Evolutionary conservation across 2,888 invertebrate genomes (phyloP), one percentile per base, ranked within the genome.

Genomic region (Plebejus melissa): DNA sequence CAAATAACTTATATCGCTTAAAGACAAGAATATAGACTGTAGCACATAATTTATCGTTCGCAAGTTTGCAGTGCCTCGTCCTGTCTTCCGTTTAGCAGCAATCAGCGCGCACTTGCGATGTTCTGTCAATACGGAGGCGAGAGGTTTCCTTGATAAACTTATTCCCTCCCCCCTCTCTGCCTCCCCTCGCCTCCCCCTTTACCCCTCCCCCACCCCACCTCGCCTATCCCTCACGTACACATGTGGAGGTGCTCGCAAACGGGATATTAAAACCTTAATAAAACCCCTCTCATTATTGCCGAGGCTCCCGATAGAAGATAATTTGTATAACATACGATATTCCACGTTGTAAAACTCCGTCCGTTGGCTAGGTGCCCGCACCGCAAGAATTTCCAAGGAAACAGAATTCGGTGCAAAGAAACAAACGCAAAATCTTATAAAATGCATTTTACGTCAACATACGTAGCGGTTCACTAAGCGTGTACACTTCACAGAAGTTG

Each of bases 71-170:
- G 76, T 74, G 65, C 65, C 65, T 36, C 65, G 32, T 13, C 86
- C 84, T 85, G 83, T 86, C 89, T 92, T 91, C 88, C 90, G 90
- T 87, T 91, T 87, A 89, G 83, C 88, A 89, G 90, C 91, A 93
- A 93, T 92, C 91, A 92, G 89, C 87, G 87, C 88, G 85, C 84
- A 86, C 88, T 85, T 87, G 88, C 92, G 90, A 88, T 88, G 91
- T 87, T 91, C 89, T 91, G 92, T 93, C 93, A 93, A 93, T 93
- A 93, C 88, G 87, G 86, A 89, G 89, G 88, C 90, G 90, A 92
- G 90, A 91, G 91, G 90, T 90, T 91, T 90, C 88, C 86, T 88
- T 91, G 93, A 93, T 93, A 93, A 93, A 93, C 90, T 93, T 93
- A 93, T 92, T 90, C 90, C 83, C 83, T 84, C 78, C 86, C 84